phyloP scores from a whole-genome alignment of 2,797 vertebrate species.

The Oreochromis mossambicus region DNA sequence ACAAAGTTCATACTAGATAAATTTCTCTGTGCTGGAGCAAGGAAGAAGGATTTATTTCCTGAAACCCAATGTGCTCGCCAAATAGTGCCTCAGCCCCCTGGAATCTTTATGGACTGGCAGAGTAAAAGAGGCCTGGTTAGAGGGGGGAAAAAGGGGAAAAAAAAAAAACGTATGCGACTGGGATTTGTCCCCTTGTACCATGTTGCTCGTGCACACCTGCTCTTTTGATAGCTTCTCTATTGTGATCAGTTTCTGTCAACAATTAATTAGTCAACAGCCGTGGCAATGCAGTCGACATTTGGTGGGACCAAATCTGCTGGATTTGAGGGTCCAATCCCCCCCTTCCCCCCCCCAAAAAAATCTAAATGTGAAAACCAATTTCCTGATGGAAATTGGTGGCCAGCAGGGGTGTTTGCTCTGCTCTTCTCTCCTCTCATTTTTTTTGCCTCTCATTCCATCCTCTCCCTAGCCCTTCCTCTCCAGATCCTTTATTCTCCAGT shows the following conservation, averaged over 20 bases:
- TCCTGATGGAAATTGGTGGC: not conserved
- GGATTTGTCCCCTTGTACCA: conserved; percentile 22
- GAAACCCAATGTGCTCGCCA: conserved; percentile 50
- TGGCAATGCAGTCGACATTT: not conserved
- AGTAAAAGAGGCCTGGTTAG: conserved; percentile 37
- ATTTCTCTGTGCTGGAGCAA: conserved; percentile 37
- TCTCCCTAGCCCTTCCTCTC: not conserved
- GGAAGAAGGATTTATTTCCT: conserved; percentile 55
- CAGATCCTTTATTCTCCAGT: not conserved
- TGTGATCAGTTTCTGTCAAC: not conserved
- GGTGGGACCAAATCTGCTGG: not conserved
- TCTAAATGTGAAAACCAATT: not conserved
- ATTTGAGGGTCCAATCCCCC: not conserved
- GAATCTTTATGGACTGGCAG: conserved; percentile 69
- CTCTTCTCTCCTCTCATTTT: not conserved
- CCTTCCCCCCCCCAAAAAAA: rapidly evolving
- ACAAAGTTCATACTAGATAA: conserved; percentile 32
- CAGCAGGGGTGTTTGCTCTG: not conserved
- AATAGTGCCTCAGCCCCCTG: conserved; percentile 61
- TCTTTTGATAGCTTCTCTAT: not conserved
- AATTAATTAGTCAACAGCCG: not conserved
- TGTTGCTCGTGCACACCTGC: conserved; percentile 23
- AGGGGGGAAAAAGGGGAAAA: not conserved
- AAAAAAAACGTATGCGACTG: conserved; percentile 17
- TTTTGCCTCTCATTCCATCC: not conserved